phyloP scores from a whole-genome alignment of 2,797 vertebrate species.

The Oophaga sylvatica region DNA sequence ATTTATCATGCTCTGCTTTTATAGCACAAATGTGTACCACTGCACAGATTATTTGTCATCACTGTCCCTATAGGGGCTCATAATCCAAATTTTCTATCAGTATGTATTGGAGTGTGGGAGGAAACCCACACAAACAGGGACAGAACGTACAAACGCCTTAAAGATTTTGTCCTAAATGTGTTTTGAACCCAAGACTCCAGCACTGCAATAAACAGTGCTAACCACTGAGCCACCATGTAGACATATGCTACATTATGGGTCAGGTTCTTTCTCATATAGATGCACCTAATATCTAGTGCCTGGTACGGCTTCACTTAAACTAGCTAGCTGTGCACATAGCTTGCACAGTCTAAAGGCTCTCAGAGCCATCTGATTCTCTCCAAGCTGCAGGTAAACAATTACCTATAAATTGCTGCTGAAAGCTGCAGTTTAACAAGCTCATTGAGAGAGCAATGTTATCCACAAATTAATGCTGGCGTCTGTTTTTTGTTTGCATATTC shows the following conservation, averaged over 20 bases:
- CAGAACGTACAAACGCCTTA: no score
- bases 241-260: neutral
- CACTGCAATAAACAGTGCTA: no score
- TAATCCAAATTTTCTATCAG: no score
- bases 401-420: conserved; percentile 28
- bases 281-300: neutral
- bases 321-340: neutral
- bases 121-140: no score
- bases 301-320: neutral
- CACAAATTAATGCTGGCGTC: conserved; percentile 29
- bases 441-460: conserved; percentile 11
- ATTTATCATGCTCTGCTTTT: no score
- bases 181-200: no score
- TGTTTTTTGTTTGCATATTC: conserved; percentile 21
- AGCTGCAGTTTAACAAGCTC: conserved; percentile 29
- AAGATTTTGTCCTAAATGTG: no score
- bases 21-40: no score
- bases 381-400: conserved; percentile 20
- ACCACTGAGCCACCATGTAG: no score
- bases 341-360: neutral
- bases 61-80: no score
- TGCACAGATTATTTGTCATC: no score
- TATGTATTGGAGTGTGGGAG: no score
- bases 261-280: neutral
- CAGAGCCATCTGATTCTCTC: conserved; percentile 7